These are phyloP conservation scores for Chitala chitala DNA, from an alignment of 2,113 vertebrate species.

Conservation along the genomic window DNA sequence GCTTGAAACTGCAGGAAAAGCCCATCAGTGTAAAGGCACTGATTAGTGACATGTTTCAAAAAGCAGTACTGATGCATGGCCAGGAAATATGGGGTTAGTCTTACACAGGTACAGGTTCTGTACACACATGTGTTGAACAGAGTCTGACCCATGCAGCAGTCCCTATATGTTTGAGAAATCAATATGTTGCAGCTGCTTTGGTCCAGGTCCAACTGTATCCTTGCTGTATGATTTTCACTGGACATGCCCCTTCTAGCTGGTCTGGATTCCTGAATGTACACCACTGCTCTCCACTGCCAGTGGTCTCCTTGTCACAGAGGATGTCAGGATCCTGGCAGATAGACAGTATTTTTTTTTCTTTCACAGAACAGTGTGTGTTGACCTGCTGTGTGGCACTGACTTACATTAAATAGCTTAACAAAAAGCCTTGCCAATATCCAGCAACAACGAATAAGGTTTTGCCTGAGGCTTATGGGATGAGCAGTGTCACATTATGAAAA, in stretches of 20 bases:
- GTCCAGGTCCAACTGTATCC: no score
- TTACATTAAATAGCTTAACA: neutral
- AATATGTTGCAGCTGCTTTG: neutral
- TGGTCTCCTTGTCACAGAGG: neutral
- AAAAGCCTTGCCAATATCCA: neutral
- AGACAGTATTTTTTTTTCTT: neutral
- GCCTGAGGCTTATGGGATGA: no score
- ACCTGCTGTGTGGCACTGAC: no score
- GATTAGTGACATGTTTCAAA: no score
- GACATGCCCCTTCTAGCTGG: neutral
- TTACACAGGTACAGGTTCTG: neutral
- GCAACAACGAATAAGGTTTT: no score
- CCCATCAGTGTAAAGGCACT: no score
- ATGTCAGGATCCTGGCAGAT: neutral
- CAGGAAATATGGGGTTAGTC: neutral
- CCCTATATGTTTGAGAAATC: no score
- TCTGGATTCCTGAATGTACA: neutral
- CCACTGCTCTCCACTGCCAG: neutral
- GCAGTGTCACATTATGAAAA: neutral
- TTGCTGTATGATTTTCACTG: slow-evolving; percentile 2
- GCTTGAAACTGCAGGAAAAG: no score
- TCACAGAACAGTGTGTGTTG: neutral
- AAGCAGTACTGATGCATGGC: neutral
- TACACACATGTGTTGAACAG: neutral
- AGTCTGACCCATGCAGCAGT: no score